Base-by-base conservation (phyloP, 2,797 vertebrate species). In the Zalophus californianus region DNA sequence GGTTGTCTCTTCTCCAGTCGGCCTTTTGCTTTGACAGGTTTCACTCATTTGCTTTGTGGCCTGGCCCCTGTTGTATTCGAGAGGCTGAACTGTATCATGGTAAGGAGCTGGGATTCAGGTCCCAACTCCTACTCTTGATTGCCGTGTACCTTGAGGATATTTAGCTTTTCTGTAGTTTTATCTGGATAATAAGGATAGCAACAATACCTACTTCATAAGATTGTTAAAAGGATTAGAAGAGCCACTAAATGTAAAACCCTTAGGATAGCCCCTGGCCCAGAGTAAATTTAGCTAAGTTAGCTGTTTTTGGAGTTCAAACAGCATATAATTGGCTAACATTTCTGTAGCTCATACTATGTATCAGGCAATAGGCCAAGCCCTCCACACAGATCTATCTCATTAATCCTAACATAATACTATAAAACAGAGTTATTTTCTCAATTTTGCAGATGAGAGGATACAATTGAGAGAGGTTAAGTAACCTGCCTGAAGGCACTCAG, bases 341-440 rank as follows among this genome's bases (percentile, higher is more conserved):
- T 90, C 73, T 75, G 21, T 89, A 38, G 21, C 82, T 94, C 23
- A 4, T 86, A 58, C 58, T 85, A 5, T 87, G 23, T 90, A 77
- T 70, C 41, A 62, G 68, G 54, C n/a, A 94, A 2, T 73, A 7
- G n/a, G 32, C 64, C 62, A 90, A 35, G 48, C 60, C n/a, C 38
- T 93, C 90, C 60, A 86, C 5, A 66, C 52, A 94, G 21, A 77
- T 93, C 32, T 94, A 12, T 75, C 64, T 91, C 54, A 87, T 93
- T 95, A 91, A 90, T 92, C 38, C 56, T 68, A 91, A 89, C 58
- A 52, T 83, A 78, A 94, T 41, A 72, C 20, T 60, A 29, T 66
- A 56, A 96, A 87, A 80, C 41, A 90, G 52, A 88, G 54, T 78
- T 95, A 70, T 94, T 92, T 86, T 90, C 50, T 94, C 62, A 75